Percentiles rank a stretch among this genome's conserved stretches.
phyloP scores from a whole-genome alignment of 2,113 vertebrate genomes.

The Caretta caretta region DNA sequence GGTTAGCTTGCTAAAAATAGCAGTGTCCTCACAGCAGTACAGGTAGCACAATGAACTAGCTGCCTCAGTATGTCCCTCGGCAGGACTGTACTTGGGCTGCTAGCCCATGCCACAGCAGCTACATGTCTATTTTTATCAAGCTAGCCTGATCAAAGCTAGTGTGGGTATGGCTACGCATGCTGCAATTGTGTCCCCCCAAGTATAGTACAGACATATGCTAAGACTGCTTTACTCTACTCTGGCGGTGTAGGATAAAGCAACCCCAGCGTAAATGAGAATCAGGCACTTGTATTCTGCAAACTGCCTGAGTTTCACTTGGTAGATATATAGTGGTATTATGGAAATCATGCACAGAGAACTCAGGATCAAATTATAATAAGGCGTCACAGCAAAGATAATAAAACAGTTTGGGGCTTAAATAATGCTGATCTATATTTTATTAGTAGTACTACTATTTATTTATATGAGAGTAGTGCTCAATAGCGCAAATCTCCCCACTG shows the following conservation, averaged over 20 bases:
- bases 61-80: neutral
- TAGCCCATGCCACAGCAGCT: neutral
- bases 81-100: neutral
- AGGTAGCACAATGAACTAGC: neutral
- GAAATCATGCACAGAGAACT: slow-evolving; percentile 16
- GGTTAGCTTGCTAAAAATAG: neutral
- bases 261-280: neutral
- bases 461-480: neutral
- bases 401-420: neutral
- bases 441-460: neutral
- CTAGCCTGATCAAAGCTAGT: neutral
- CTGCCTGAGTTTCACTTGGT: neutral
- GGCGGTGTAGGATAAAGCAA: neutral
- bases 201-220: neutral
- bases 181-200: neutral
- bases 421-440: neutral
- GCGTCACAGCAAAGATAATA: neutral
- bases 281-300: fast-evolving
- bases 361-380: neutral
- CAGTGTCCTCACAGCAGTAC: neutral
- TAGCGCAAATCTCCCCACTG: neutral
- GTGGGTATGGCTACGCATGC: neutral
- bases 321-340: neutral
- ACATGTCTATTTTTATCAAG: neutral
- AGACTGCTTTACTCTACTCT: neutral